Evolutionary conservation across 2,888 invertebrate genomes (phyloP).

Genomic region (Himalopsyche anomala): DNA sequence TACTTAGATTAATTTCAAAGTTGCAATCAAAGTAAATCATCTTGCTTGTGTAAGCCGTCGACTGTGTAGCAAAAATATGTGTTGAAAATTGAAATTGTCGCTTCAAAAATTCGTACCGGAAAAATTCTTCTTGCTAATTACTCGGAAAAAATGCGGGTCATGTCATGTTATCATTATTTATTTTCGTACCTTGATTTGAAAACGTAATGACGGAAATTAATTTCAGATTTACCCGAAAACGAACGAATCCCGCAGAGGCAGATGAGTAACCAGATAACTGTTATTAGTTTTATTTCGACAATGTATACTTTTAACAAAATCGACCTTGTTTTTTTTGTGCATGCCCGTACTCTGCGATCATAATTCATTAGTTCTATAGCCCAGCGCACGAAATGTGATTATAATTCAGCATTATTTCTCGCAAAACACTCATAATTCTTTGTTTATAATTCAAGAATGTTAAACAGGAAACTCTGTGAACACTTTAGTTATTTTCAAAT

Average conservation of each 20-base stretch:
- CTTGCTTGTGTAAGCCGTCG: too few species aligned
- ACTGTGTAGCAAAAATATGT: too few species aligned
- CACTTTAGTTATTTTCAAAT: too few species aligned
- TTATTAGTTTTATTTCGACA: constrained; percentile 53
- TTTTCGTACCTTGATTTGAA: neutral
- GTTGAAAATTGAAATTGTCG: neutral
- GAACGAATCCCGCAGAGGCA: constrained; percentile 37
- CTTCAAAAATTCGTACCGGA: neutral
- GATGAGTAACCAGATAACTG: constrained; percentile 56
- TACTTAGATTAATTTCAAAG: too few species aligned
- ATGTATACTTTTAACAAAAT: neutral
- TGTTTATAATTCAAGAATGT: too few species aligned
- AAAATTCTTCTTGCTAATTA: constrained; percentile 9
- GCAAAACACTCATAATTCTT: too few species aligned
- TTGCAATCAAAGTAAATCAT: too few species aligned
- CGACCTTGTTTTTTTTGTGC: constrained; percentile 37
- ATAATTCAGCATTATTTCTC: neutral
- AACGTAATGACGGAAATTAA: constrained; percentile 44
- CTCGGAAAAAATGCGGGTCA: neutral
- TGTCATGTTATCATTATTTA: constrained; percentile 29
- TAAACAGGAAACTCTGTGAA: too few species aligned
- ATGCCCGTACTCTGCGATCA: neutral
- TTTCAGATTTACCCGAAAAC: constrained; percentile 51
- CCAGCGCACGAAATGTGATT: constrained; percentile 14
- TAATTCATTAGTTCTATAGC: constrained; percentile 10